Percentiles rank a stretch among this genome's conserved stretches.
Conservation (phyloP, 2,113 vertebrate genomes). For the Phyllostomus discolor region DNA sequence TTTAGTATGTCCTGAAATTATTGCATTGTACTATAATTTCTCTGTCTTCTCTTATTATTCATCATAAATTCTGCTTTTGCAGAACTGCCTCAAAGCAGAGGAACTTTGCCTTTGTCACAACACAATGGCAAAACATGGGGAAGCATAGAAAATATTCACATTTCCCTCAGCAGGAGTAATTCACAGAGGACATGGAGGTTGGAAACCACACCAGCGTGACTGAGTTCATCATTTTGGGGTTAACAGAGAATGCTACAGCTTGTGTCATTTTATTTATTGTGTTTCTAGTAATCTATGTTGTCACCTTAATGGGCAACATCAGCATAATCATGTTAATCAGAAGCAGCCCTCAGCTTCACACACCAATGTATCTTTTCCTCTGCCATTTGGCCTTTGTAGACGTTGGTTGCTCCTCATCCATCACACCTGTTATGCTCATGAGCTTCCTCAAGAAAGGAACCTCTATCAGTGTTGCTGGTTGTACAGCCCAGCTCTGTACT, state of each 20-base stretch:
- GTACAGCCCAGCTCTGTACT: constrained; percentile 44
- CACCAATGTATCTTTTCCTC: constrained; percentile 63
- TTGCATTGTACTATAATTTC: neutral
- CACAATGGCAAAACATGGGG: neutral
- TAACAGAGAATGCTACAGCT: constrained; percentile 45
- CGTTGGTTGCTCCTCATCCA: constrained; percentile 20
- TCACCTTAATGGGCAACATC: constrained; percentile 52
- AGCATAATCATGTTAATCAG: constrained; percentile 54
- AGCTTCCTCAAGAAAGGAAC: neutral
- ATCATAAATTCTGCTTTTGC: neutral
- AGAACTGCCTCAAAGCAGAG: neutral
- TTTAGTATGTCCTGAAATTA: neutral
- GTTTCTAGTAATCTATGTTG: constrained; percentile 55
- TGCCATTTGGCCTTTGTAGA: constrained; percentile 63
- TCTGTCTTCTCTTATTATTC: neutral
- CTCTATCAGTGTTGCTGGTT: constrained; percentile 25
- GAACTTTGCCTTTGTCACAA: neutral
- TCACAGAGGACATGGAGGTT: neutral
- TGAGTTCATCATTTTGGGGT: constrained; percentile 60
- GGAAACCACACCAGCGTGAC: neutral
- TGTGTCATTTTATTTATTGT: constrained; percentile 51
- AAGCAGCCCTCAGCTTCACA: constrained; percentile 43
- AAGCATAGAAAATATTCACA: neutral
- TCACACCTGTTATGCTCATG: constrained; percentile 41
- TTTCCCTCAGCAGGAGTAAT: neutral